Percentiles rank a stretch among this genome's conserved stretches.
These are phyloP conservation scores for Neodon shergylaensis DNA, from an alignment of 2,113 vertebrate genomes.

Conservation along the genomic window DNA sequence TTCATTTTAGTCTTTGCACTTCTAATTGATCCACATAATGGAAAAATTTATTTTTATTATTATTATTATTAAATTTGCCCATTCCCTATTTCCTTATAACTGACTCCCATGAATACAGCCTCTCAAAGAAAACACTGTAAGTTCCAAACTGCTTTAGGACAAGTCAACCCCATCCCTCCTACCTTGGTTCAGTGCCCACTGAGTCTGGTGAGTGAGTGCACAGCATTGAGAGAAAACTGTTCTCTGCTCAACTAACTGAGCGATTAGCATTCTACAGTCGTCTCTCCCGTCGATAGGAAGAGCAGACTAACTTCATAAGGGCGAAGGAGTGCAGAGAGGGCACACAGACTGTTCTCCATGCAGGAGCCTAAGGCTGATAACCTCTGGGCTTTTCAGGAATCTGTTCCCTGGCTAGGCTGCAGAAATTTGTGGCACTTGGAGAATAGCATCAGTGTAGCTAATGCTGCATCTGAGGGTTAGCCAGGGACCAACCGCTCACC, in stretches of 20 bases:
- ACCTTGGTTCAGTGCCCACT: background rate
- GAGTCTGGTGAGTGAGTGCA: background rate
- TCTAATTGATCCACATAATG: slow-evolving; percentile 34
- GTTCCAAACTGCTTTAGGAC: background rate
- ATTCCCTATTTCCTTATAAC: slow-evolving; percentile 48
- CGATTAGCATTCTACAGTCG: background rate
- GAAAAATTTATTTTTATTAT: slow-evolving; percentile 18
- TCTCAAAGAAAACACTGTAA: background rate
- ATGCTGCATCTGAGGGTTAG: background rate
- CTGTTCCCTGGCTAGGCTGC: background rate
- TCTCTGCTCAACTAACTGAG: background rate
- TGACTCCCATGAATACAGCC: background rate
- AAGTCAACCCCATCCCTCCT: slow-evolving; percentile 15
- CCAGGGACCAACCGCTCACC: background rate
- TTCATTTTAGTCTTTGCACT: slow-evolving; percentile 52
- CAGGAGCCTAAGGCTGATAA: background rate
- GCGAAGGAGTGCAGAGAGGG: background rate
- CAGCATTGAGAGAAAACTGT: background rate
- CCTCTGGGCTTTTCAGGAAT: background rate
- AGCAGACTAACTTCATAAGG: background rate
- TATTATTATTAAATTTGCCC: slow-evolving; percentile 49
- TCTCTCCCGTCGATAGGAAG: background rate
- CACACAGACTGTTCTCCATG: background rate
- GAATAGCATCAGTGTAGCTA: background rate
- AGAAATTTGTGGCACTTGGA: background rate